phyloP scores from a whole-genome alignment of 2,113 vertebrate genomes.

The Coregonus clupeaformis region DNA sequence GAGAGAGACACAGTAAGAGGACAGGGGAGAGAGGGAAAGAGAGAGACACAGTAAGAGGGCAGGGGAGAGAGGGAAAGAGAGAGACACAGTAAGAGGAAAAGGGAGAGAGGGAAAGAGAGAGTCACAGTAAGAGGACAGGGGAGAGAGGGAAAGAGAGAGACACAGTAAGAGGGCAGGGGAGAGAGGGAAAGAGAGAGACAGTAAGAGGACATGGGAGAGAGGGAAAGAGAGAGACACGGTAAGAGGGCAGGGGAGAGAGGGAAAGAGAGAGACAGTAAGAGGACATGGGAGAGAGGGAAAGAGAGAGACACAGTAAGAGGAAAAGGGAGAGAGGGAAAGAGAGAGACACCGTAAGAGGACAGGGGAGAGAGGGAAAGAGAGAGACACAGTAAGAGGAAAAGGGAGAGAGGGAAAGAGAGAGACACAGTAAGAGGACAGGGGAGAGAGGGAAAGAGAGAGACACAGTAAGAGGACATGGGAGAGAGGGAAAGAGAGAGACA shows the following conservation, averaged over 20 bases:
- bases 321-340: background rate
- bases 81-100: background rate
- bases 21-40: background rate
- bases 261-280: background rate
- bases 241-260: background rate
- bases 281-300: too few relatives aligned
- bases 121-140: background rate
- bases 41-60: background rate
- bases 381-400: background rate
- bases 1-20: background rate
- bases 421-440: background rate
- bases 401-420: background rate
- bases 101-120: background rate
- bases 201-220: too few relatives aligned
- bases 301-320: background rate
- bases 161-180: background rate
- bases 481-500: background rate
- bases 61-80: too few relatives aligned
- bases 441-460: background rate
- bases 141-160: background rate
- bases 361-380: too few relatives aligned
- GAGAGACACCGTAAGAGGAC: background rate
- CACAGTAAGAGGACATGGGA: background rate
- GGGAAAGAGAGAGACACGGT: background rate
- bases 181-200: background rate